Base-by-base conservation (phyloP, 2,888 invertebrate species). In the Orthonychiurus folsomi region DNA sequence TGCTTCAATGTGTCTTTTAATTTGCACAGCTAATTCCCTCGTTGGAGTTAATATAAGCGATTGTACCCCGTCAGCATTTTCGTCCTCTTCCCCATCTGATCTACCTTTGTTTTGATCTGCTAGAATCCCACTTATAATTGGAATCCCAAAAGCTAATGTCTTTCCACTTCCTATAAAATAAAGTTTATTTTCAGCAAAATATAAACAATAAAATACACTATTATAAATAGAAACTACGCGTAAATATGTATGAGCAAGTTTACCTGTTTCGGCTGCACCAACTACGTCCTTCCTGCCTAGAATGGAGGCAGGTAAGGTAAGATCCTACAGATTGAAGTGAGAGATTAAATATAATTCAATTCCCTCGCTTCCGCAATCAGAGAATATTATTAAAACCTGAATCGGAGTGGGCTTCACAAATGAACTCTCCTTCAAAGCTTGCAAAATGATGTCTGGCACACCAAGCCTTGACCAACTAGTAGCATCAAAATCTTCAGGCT, bases 91-190 rank as follows among this genome's bases (percentile, higher is more conserved):
- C 26, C 61, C 56, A 5, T 70, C 60, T 18, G 21, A 57, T 21
- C 53, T 52, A 53, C 58, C 56, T 61, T 77, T 79, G 76, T 79
- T 79, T 74, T 86, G 85, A 74, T 79, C 79, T 74, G 86, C 85
- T 72, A 95, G 78, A 67, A 96, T 93, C 20, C 91, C 90, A 60
- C 85, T 81, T 63, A 99, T 78, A 52, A 99, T 86, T 12, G 99
- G 99, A 63, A 99, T 88, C 0, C 92, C 95, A 80, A 97, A 99
- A 0, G 97, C 97, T 59, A 99, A 79, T 0, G 99, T 99, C 81
- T 99, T 99, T 0, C 99, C 99, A 78, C 95, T 96, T 0, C 99
- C 99, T n/a, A n/a, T n/a, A n/a, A n/a, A n/a, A n/a, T n/a, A n/a
- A n/a, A n/a, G n/a, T n/a, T n/a, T n/a, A n/a, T n/a, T n/a, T n/a